Evolutionary conservation across 1,140 invertebrate genomes (phyloP), one percentile per base, ranked within the genome.

Genomic region (Drosophila parabipectinata): DNA sequence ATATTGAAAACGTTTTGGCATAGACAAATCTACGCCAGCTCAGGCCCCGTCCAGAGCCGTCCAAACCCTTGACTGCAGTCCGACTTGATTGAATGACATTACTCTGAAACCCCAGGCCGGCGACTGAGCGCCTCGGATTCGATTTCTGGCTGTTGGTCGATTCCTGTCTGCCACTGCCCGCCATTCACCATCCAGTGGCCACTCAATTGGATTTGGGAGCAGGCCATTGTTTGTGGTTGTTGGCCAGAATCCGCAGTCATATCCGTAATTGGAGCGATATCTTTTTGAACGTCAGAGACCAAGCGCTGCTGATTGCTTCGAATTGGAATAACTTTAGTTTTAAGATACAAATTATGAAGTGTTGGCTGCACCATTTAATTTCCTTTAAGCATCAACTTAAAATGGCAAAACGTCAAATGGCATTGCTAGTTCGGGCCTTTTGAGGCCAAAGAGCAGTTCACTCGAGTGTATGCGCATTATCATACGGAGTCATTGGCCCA

Each of bases 131-230:
- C 37, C 52, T 51, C 32, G 3, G 14, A 18, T 26, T 21, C 48
- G 60, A 68, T 68, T 44, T 21, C 47, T 51, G 55, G 57, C 52
- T 47, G 26, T 37, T 44, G 55, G 3, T 10, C 39, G 39, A 47
- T 47, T 10, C 6, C 26, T 37, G 37, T 34, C 30, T 53, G 54
- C 9, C 58, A 41, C 39, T 41, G 6, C 14, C 39, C 39, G 14
- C 44, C 18, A 21, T 47, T 21, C 44, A 24, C 18, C 18, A 14
- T 24, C 9, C 56, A 72, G 0, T 66, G 58, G 28, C 58, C 72
- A 76, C 56, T 71, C 77, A 66, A 80, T 80, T 80, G 77, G 63
- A 69, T 57, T 72, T 45, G 60, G 32, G 37, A 57, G 63, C 50
- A 26, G 14, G 39, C 69, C 72, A 62, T 4, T 47, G 41, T 79